Base-by-base conservation (phyloP, 1,140 invertebrate species). In the Brachionus rotundiformis region DNA sequence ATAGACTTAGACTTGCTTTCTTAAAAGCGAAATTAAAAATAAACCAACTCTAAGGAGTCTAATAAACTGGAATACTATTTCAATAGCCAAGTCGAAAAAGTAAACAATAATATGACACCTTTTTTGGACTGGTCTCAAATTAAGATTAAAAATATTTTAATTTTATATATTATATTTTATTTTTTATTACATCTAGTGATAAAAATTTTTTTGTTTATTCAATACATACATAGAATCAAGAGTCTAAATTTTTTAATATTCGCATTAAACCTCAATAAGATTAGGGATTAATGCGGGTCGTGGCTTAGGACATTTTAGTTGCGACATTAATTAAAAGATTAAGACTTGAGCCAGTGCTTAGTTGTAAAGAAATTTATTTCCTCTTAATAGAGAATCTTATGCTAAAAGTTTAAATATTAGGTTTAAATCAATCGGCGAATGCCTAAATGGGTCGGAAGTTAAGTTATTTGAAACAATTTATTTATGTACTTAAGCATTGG, bases 261-360 rank as follows among this genome's bases (percentile, higher is more conserved):
- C 19, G 47, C 16, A 54, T 54, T 54, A 54, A 54, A 54, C 3
- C 47, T 54, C 47, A 19, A 54, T 54, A 54, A 54, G 47, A 25
- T 54, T 54, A 54, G 23, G 47, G 47, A 54, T 54, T 54, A 54
- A 54, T 54, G 6, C n/a, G 47, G 47, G 23, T 54, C 47, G 47
- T 16, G 47, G 8, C 47, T 19, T 19, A 54, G 23, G 47, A 54
- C 47, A 54, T 54, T 54, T 54, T 54, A 19, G n/a, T 54, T 54
- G 47, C 47, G 47, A 54, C 47, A 54, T 54, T 54, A 54, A 19
- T 54, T 19, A 54, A 54, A 54, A 54, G 47, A 54, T 54, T 54
- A 54, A 54, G 23, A 19, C 8, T 25, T 7, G 3, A 54, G 19
- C 7, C n/a, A 54, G 47, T 54, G 47, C 19, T 19, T 54, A 54